Base-by-base conservation (phyloP, 2,888 invertebrate species). In the Tetragonula carbonaria region DNA sequence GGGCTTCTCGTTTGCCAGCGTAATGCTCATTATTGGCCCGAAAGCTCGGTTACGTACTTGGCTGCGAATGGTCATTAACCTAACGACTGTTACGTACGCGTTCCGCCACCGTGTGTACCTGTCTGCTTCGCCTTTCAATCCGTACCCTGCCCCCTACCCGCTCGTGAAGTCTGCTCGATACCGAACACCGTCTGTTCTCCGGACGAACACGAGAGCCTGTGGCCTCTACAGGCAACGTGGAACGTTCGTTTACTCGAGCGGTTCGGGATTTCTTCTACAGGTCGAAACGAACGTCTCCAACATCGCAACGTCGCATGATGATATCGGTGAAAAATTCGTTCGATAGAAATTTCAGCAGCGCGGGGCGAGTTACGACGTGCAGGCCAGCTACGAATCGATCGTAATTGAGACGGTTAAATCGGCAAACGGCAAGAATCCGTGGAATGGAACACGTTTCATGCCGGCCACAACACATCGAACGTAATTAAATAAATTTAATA, bases 31-130 rank as follows among this genome's bases (percentile, higher is more conserved):
- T 85, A 87, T 82, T 76, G 82, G 63, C 80, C 80, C 80, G 78
- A 77, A 78, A 85, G 85, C 82, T 84, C 79, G 78, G 67, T 83
- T 84, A 87, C 82, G 76, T 80, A 79, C 66, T 77, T 68, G 78
- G 28, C 38, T 67, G 62, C 70, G 77, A 28, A 78, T 68, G 82
- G 78, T 87, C 90, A 89, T 89, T 89, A 89, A 88, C 83, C 87
- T 86, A 89, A 89, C 87, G 87, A 89, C 80, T 78, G 84, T 89
- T 87, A 89, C 86, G 84, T 84, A 82, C 84, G 80, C 80, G 74
- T 78, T 81, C 68, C 82, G 66, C 75, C 75, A 62, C 74, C 53
- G 51, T 51, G 57, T 67, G 28, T 80, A 85, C 82, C 78, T 86
- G 88, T 88, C 87, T 70, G 84, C 67, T 78, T 86, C 86, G 80